Percentiles rank a stretch among this genome's conserved stretches.
Evolutionary conservation across 2,888 invertebrate genomes (phyloP).

Genomic region (Hesperia comma): DNA sequence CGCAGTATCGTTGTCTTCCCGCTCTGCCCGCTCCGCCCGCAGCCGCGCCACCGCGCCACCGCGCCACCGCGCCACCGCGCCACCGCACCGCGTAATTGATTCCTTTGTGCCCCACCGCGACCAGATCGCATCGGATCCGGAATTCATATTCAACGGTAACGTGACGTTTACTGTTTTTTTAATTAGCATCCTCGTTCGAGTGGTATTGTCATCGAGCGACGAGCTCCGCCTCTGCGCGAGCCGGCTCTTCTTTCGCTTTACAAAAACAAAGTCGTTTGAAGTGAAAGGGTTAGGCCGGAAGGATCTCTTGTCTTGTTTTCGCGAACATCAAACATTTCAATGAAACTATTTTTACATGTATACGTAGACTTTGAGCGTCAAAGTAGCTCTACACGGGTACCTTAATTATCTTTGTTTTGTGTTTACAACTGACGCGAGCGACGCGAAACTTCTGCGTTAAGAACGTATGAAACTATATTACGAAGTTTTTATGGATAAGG

Average conservation of each 20-base stretch:
- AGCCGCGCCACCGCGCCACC: conserved; percentile 17
- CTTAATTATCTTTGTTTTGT: conserved; percentile 15
- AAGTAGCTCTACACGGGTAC: conserved; percentile 16
- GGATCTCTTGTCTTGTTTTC: conserved; percentile 33
- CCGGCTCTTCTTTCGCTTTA: conserved; percentile 18
- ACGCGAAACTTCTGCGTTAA: neutral
- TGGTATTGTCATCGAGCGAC: conserved; percentile 32
- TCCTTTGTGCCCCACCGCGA: conserved; percentile 76
- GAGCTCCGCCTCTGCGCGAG: conserved; percentile 11
- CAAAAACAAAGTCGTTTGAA: conserved; percentile 37
- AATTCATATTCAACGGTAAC: conserved; percentile 66
- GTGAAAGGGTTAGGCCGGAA: conserved; percentile 36
- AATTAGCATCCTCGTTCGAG: conserved; percentile 66
- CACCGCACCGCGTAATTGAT: conserved; percentile 68
- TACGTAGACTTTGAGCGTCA: conserved; percentile 19
- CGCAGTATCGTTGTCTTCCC: conserved; percentile 69
- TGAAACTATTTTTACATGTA: conserved; percentile 37
- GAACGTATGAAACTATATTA: neutral
- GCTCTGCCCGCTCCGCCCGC: conserved; percentile 47
- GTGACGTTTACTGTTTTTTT: conserved; percentile 62
- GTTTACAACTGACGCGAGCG: conserved; percentile 7
- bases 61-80: no score
- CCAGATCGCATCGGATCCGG: conserved; percentile 64
- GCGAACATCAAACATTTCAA: conserved; percentile 38
- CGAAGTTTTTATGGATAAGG: no score